These are phyloP conservation scores for Anguilla pacifica DNA, from an alignment of 2,797 vertebrate species.

Conservation along the genomic window DNA sequence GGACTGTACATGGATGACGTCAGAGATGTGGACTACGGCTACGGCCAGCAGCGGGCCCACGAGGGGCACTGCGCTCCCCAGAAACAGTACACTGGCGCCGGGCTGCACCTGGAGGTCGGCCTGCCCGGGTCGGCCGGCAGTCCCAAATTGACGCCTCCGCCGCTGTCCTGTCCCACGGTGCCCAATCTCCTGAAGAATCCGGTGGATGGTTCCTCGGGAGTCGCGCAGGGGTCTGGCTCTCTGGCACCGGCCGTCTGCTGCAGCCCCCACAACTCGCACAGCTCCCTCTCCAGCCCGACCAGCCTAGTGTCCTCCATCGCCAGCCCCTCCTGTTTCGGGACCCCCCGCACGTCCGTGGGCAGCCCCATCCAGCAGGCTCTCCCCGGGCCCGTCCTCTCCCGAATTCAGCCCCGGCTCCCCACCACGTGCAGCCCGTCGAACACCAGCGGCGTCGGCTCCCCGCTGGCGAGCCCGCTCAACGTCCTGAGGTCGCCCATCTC, in stretches of 20 bases:
- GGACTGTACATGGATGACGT: conserved; percentile 97
- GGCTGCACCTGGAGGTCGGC: conserved; percentile 79
- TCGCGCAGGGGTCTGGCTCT: conserved; percentile 73
- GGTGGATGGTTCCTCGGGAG: conserved; percentile 74
- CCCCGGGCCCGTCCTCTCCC: conserved; percentile 78
- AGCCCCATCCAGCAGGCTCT: conserved; percentile 84
- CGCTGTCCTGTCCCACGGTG: conserved; percentile 64
- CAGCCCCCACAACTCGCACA: conserved; percentile 81
- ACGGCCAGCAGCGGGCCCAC: conserved; percentile 78
- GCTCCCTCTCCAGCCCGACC: conserved; percentile 87
- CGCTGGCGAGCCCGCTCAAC: conserved; percentile 91
- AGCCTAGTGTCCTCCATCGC: conserved; percentile 90
- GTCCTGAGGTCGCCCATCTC: conserved; percentile 95
- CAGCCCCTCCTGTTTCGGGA: conserved; percentile 85
- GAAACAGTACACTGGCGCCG: conserved; percentile 84
- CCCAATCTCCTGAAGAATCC: conserved; percentile 65
- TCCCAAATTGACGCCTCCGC: conserved; percentile 75
- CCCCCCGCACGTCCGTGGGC: conserved; percentile 74
- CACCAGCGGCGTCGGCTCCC: conserved; percentile 86
- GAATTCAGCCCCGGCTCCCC: conserved; percentile 82
- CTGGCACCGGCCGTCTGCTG: conserved; percentile 79
- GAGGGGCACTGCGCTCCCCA: conserved; percentile 75
- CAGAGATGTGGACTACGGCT: conserved; percentile 88
- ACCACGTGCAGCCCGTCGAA: conserved; percentile 90
- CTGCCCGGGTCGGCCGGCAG: conserved; percentile 64